Conservation (phyloP, 2,113 vertebrate genomes). For the Clupea harengus region DNA sequence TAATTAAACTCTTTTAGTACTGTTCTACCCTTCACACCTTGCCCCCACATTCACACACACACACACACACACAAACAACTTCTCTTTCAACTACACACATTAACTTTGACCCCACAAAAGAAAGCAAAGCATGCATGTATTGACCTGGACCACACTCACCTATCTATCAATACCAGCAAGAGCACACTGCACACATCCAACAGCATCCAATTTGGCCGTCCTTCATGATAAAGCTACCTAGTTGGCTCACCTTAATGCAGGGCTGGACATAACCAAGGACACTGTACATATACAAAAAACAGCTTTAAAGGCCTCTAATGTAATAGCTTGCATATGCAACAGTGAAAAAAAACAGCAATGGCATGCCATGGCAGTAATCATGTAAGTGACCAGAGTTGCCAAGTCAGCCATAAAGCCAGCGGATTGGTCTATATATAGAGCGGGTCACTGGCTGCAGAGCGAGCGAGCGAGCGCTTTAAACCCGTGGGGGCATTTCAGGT, state of each 20-base stretch:
- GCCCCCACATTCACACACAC: background rate
- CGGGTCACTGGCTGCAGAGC: slow-evolving; percentile 39
- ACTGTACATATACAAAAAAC: background rate
- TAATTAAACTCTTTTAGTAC: background rate
- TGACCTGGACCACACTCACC: background rate
- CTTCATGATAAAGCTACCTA: background rate
- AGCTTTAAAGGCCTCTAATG: slow-evolving; percentile 40
- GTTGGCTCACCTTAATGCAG: background rate
- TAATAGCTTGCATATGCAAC: slow-evolving; percentile 51
- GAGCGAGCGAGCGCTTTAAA: slow-evolving; percentile 15
- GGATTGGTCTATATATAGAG: slow-evolving; percentile 56
- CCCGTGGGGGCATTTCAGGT: slow-evolving; percentile 37
- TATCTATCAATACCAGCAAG: background rate
- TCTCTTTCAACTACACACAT: background rate
- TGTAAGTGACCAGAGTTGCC: slow-evolving; percentile 29
- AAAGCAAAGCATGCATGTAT: background rate
- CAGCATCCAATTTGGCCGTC: background rate
- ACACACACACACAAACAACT: background rate
- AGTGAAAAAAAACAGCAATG: slow-evolving; percentile 48
- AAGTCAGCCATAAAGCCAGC: slow-evolving; percentile 50
- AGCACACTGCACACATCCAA: background rate
- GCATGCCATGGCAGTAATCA: slow-evolving; percentile 54
- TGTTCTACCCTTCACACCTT: background rate
- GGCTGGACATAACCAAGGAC: background rate
- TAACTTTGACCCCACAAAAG: background rate